Conservation (phyloP, 2,797 vertebrate species). For the Argyrosomus regius region DNA sequence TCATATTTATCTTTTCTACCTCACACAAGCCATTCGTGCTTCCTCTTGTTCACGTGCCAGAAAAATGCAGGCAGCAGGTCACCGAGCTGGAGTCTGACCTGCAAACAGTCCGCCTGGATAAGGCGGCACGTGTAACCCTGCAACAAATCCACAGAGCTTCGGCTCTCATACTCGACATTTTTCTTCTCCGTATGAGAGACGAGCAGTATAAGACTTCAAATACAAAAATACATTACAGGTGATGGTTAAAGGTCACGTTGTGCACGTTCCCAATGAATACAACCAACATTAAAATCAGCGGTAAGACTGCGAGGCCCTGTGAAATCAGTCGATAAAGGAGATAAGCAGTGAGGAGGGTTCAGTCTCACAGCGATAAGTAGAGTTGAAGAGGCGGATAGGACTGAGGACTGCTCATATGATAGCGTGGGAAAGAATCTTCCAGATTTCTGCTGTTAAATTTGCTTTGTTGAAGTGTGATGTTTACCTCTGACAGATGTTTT, state of each 20-base stretch:
- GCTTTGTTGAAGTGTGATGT: background rate
- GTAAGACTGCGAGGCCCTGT: background rate
- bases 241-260: background rate
- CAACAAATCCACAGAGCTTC: background rate
- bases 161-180: constrained; percentile 4
- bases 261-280: background rate
- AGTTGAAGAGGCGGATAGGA: background rate
- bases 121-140: constrained; percentile 12
- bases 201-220: background rate
- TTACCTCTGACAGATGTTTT: background rate
- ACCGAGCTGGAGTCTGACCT: constrained; percentile 34
- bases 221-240: background rate
- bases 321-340: background rate
- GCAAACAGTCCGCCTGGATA: background rate
- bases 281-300: background rate
- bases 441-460: background rate
- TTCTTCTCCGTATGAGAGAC: background rate
- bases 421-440: background rate
- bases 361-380: background rate
- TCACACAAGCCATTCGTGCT: background rate
- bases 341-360: constrained; percentile 12
- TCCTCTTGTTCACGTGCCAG: background rate
- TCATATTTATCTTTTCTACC: background rate
- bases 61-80: constrained; percentile 17
- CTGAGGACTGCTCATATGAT: background rate